Percentiles rank a stretch among this genome's conserved stretches.
Evolutionary conservation across 2,797 vertebrate species (phyloP).

Genomic region (Acropternis orthonyx): DNA sequence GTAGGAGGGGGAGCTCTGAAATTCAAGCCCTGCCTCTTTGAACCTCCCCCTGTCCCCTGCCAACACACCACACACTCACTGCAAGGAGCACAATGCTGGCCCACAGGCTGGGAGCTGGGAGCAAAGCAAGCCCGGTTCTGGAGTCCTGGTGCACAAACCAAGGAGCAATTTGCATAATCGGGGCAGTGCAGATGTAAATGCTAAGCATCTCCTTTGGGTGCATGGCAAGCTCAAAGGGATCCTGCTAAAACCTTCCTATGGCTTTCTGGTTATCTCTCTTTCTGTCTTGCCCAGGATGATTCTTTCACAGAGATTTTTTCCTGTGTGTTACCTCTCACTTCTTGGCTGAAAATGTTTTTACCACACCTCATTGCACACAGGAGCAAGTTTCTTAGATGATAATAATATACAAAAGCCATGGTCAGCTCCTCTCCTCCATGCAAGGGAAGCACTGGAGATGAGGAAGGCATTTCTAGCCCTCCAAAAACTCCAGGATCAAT

Average conservation of each 20-base stretch:
- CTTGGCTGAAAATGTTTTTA: neutral
- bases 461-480: neutral
- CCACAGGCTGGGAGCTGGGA: neutral
- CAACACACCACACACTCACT: rapidly evolving
- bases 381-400: neutral
- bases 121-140: neutral
- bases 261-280: neutral
- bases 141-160: neutral
- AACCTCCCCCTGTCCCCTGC: neutral
- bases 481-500: rapidly evolving
- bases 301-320: neutral
- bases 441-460: neutral
- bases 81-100: neutral
- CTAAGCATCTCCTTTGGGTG: neutral
- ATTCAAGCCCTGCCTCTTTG: neutral
- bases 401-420: neutral
- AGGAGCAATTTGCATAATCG: conserved; percentile 6
- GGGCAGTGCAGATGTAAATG: neutral
- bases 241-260: neutral
- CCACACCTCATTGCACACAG: neutral
- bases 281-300: neutral
- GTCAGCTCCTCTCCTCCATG: neutral
- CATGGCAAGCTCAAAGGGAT: neutral
- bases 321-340: neutral
- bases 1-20: neutral